phyloP scores from a whole-genome alignment of 2,113 vertebrate genomes.

The Riparia riparia region DNA sequence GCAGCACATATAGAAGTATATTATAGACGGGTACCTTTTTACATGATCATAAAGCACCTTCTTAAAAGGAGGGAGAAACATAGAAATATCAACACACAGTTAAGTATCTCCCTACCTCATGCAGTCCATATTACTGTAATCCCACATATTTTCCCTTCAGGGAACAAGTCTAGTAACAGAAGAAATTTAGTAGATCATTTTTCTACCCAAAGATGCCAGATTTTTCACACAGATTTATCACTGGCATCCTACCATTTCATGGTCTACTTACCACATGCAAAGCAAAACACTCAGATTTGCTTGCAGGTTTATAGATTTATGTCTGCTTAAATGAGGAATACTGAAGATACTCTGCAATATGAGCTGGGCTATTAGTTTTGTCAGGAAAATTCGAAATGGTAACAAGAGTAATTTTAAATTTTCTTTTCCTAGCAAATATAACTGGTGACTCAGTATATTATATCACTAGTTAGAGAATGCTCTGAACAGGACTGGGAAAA shows the following conservation, averaged over 20 bases:
- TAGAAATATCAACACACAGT: neutral
- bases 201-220: neutral
- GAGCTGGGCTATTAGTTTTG: neutral
- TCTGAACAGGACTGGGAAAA: neutral
- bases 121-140: neutral
- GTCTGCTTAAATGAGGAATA: neutral
- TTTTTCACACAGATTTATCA: slow-evolving; percentile 7
- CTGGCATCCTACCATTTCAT: neutral
- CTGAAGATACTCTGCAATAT: neutral
- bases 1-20: neutral
- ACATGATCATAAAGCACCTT: neutral
- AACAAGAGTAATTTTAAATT: neutral
- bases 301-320: neutral
- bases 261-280: neutral
- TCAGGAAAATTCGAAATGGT: neutral
- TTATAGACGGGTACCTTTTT: neutral
- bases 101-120: neutral
- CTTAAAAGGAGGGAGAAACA: neutral
- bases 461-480: neutral
- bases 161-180: neutral
- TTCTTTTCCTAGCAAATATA: neutral
- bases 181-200: neutral
- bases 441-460: neutral
- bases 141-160: neutral
- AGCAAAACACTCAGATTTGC: neutral